Conservation (phyloP, 2,888 invertebrate species). For the Ennomos erosarius region DNA sequence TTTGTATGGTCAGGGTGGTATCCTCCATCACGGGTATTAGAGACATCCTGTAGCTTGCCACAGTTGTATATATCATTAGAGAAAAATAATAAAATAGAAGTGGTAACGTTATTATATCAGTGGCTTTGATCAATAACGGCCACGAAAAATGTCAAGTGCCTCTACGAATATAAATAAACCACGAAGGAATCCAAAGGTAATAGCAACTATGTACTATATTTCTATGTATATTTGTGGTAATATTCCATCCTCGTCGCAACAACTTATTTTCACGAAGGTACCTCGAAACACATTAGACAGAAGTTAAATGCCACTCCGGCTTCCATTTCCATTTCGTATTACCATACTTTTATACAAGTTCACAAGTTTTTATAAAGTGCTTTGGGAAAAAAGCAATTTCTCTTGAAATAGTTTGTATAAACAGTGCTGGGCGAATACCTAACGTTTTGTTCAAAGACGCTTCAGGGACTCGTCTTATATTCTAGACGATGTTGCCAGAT, state of each 20-base stretch:
- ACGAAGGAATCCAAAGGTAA: not conserved
- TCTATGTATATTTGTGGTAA: conserved; percentile 4
- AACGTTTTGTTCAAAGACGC: conserved; percentile 57
- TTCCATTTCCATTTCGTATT: conserved; percentile 45
- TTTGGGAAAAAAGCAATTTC: conserved; percentile 49
- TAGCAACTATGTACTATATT: not conserved
- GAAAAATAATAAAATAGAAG: no score
- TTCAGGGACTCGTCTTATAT: conserved; percentile 60
- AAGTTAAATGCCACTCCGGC: conserved; percentile 40
- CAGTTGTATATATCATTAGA: no score
- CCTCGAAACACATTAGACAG: conserved; percentile 48
- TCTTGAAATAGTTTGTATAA: conserved; percentile 44
- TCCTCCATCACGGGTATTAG: no score
- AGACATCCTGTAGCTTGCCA: no score
- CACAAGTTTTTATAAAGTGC: conserved; percentile 44
- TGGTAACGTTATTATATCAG: no score
- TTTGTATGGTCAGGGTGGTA: no score
- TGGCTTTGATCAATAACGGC: not conserved
- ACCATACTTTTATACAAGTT: conserved; percentile 45
- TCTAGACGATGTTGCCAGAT: conserved; percentile 56
- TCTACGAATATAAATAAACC: not conserved
- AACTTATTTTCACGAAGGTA: conserved; percentile 28
- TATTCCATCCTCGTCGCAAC: conserved; percentile 11
- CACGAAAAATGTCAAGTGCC: conserved; percentile 1
- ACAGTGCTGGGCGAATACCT: conserved; percentile 35